phyloP scores from a whole-genome alignment of 2,888 invertebrate species.

The Drosophila buzzatii region DNA sequence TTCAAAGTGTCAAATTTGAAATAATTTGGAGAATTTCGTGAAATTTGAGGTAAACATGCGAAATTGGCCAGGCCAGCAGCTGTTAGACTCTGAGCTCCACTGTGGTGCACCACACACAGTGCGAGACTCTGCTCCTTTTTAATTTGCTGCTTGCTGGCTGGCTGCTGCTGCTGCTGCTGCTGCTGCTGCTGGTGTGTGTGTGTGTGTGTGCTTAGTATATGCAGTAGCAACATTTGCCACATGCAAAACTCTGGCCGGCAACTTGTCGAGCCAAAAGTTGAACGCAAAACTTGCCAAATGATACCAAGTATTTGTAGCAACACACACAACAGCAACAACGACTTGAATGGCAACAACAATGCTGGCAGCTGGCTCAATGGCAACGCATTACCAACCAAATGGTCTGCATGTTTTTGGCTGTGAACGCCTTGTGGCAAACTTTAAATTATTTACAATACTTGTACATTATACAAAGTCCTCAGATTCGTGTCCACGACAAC shows the following conservation, averaged over 20 bases:
- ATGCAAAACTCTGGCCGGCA: constrained; percentile 45
- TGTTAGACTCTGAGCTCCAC: constrained; percentile 7
- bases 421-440: constrained; percentile 58
- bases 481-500: constrained; percentile 48
- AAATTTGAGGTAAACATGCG: constrained; percentile 39
- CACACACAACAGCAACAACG: constrained; percentile 23
- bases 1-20: constrained; percentile 38
- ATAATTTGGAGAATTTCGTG: constrained; percentile 35
- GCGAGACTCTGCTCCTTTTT: constrained; percentile 5
- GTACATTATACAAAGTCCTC: constrained; percentile 52
- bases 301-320: constrained; percentile 56
- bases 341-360: constrained; percentile 26
- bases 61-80: constrained; percentile 39
- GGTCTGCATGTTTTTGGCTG: constrained; percentile 62
- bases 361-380: constrained; percentile 44
- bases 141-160: constrained; percentile 11
- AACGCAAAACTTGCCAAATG: constrained; percentile 65
- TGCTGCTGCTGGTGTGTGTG: too few species aligned
- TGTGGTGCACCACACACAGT: constrained; percentile 30
- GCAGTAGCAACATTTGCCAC: constrained; percentile 23
- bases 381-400: constrained; percentile 61
- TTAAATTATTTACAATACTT: constrained; percentile 74
- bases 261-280: constrained; percentile 53
- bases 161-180: too few species aligned
- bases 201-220: background rate